Base-by-base conservation (phyloP, 1,140 invertebrate species). In the Pseudomyrmex sp. region DNA sequence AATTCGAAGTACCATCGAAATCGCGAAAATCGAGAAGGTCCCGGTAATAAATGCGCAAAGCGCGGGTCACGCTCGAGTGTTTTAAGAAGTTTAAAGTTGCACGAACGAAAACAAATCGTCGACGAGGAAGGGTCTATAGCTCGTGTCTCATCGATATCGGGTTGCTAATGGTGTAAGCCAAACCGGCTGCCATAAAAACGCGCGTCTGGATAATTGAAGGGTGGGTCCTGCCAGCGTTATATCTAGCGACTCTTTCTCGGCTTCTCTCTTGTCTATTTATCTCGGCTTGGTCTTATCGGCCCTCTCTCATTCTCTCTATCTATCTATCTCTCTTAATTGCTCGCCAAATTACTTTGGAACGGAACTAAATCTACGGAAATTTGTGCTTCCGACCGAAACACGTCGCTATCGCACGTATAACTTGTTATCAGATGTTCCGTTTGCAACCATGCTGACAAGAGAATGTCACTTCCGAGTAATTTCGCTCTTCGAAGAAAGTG, bases 81-180 rank as follows among this genome's bases (percentile, higher is more conserved):
- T 75, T 74, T 83, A 83, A 75, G 61, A 15, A 46, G 35, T 62
- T 82, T 76, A 83, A 83, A 83, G 54, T 82, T 87, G 70, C 87
- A 68, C 85, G 76, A 73, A 54, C 72, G n/a, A 75, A 73, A 88
- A 88, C 69, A 65, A 82, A 85, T 69, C 58, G 82, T 83, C 10
- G 69, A 54, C 13, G 65, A 87, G 63, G 73, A 75, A 83, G 54
- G 63, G 58, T 73, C 75, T 63, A 35, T 7, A 7, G 73, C 89
- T 90, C 54, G 62, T 48, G 48, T 76, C 62, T 68, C 88, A 84
- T 84, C 80, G 85, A 89, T 93, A 93, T 93, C 92, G 83, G 87
- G 90, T 93, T 93, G 90, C 93, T 93, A 93, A 93, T 93, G 91
- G 92, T 85, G 91, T 89, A 89, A 92, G 90, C 90, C 87, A 92